These are phyloP conservation scores for Pollenia angustigena DNA, from an alignment of 2,888 invertebrate species.

Conservation along the genomic window DNA sequence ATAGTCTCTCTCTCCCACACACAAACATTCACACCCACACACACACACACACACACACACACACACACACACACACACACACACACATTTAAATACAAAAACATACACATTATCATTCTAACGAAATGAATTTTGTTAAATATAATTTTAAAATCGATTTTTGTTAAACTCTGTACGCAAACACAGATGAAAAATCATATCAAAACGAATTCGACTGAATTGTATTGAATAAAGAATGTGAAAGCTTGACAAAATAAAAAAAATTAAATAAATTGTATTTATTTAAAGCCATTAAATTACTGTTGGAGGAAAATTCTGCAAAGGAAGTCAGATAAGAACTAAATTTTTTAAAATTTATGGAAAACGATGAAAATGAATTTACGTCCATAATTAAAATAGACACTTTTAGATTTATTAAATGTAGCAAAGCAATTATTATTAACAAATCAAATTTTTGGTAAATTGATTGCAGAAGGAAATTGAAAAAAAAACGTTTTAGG, in stretches of 20 bases:
- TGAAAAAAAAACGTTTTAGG: neutral
- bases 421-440: neutral
- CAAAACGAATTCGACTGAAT: conserved; percentile 24
- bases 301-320: neutral
- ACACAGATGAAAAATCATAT: conserved; percentile 16
- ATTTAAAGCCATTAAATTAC: conserved; percentile 48
- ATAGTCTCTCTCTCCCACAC: neutral
- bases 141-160: conserved; percentile 69
- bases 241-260: neutral
- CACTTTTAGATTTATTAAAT: conserved; percentile 35
- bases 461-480: neutral
- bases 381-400: conserved; percentile 21
- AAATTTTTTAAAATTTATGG: conserved; percentile 21
- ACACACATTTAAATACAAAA: neutral
- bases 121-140: conserved; percentile 62
- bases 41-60: neutral
- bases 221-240: neutral
- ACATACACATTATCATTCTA: conserved; percentile 37
- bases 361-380: conserved; percentile 16
- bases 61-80: neutral
- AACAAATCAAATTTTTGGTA: neutral
- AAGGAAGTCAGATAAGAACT: conserved; percentile 22
- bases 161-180: conserved; percentile 53
- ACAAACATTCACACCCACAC: neutral
- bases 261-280: conserved; percentile 52